Evolutionary conservation across 2,113 vertebrate species (phyloP).

Genomic region (Irena cyanogastra): DNA sequence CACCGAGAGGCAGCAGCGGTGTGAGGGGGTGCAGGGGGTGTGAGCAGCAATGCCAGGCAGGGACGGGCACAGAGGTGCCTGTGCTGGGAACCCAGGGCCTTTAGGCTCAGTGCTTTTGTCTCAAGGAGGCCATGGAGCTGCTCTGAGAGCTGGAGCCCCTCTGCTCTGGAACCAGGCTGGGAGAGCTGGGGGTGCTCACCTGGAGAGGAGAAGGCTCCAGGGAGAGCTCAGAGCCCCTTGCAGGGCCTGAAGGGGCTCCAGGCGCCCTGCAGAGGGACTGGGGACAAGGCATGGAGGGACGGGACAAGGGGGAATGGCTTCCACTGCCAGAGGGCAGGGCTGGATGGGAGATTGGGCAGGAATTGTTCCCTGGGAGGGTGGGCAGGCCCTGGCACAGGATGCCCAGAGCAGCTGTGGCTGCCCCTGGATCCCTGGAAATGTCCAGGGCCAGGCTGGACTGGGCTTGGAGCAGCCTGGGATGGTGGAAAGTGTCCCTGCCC

Average conservation of each 20-base stretch:
- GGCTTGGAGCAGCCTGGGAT: rapidly evolving
- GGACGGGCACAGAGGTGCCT: neutral
- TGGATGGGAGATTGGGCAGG: rapidly evolving
- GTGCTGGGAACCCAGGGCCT: neutral
- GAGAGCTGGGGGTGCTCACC: neutral
- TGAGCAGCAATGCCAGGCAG: neutral
- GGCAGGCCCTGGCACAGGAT: neutral
- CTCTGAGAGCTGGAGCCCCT: neutral
- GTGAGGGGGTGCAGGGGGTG: neutral
- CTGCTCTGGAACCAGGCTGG: neutral
- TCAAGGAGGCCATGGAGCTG: rapidly evolving
- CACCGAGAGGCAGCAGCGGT: rapidly evolving
- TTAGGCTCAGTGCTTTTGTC: neutral
- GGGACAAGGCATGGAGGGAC: too few species aligned
- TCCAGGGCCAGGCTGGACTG: rapidly evolving
- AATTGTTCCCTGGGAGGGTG: neutral
- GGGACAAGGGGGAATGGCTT: too few species aligned
- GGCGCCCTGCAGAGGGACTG: too few species aligned
- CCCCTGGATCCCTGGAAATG: neutral
- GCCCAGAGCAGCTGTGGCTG: neutral
- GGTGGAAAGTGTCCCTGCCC: neutral
- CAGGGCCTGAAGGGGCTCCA: neutral
- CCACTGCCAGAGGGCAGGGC: neutral
- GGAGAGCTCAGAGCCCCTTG: neutral
- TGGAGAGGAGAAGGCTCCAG: neutral